Conservation (phyloP, 2,888 invertebrate species). For the Amphiduros pacificus region DNA sequence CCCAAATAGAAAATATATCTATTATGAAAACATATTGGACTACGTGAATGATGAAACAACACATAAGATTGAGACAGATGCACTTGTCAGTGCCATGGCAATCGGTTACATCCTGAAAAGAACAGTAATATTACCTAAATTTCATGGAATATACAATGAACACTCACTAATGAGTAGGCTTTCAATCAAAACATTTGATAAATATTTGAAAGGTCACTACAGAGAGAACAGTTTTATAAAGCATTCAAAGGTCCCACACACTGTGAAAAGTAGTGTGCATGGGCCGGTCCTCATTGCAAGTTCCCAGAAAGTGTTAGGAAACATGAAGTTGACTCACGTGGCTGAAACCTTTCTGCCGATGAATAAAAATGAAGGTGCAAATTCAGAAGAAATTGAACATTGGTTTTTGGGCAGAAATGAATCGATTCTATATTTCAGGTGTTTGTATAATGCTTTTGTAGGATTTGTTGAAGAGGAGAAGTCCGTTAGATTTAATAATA, state of each 20-base stretch:
- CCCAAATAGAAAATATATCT: constrained; percentile 15
- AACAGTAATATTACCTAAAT: constrained; percentile 26
- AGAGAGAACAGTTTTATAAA: constrained; percentile 2
- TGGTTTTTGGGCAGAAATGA: no score
- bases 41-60: not conserved
- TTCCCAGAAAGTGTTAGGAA: no score
- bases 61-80: not conserved
- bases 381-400: no score
- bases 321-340: no score
- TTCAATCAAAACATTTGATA: constrained; percentile 8
- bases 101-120: constrained; percentile 20
- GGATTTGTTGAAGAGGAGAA: no score
- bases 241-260: not conserved
- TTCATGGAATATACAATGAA: constrained; percentile 17
- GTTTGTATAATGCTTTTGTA: no score
- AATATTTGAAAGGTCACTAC: not conserved
- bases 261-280: no score
- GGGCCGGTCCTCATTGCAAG: no score
- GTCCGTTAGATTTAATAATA: no score
- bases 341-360: no score
- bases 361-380: no score
- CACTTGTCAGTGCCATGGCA: not conserved
- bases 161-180: constrained; percentile 2
- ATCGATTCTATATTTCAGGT: no score
- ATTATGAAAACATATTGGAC: constrained; percentile 19